Evolutionary conservation across 1,140 invertebrate genomes (phyloP), one percentile per base, ranked within the genome.

Genomic region (Sycobia sp.): DNA sequence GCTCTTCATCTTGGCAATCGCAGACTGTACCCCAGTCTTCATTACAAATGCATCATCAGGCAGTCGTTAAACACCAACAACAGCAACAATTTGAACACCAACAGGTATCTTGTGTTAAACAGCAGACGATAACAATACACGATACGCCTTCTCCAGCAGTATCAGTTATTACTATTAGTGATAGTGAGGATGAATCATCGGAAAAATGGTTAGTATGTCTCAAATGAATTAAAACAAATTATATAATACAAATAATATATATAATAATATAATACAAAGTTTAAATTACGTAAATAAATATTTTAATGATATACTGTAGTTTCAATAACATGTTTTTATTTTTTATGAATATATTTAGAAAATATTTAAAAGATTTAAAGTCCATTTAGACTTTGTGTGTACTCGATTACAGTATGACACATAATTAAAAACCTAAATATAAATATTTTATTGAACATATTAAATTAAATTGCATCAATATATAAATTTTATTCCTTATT

Each of bases 91-190:
- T 72, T 67, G 77, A 86, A 68, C 74, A 84, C 76, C 83, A 85
- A 73, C 76, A 85, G 74, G 71, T 77, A 63, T 78, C 77, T 27
- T 73, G 79, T 27, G 77, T 76, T 34, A 73, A 83, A 36, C 84
- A 87, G 54, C 88, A 88, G 68, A 94, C 92, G 1, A 95, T 96
- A 66, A 93, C 93, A 16, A 95, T 95, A 61, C 87, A 90, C 50
- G 94, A 95, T 75, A 96, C 95, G 14, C 95, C 95, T 4, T 96
- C 94, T 16, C 94, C 94, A 4, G 90, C 92, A 44, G 91, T 94
- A n/a, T 96, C 94, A 49, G 94, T 97, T 62, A 97, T 97, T 69
- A 97, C 95, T 18, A 97, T 98, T 71, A 97, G 94, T 34, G 96
- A 97, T 74, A 96, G 94, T 72, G 95, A 97, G 73, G 95, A 97